Percentiles rank a stretch among this genome's conserved stretches.
Conservation (phyloP, 2,888 invertebrate genomes). For the Ophion obscuratus region DNA sequence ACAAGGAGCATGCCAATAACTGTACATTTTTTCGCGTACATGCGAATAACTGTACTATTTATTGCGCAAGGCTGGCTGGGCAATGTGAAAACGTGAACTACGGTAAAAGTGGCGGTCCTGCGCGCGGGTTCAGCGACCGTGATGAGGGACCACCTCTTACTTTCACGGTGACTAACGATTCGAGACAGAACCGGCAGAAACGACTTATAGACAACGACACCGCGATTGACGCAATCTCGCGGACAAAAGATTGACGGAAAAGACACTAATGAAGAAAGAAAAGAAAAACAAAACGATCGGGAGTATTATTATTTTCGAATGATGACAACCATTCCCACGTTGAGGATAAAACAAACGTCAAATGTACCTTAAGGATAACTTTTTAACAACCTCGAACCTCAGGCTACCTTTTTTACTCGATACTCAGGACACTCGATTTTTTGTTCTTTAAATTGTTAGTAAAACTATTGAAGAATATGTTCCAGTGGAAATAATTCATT, state of each 20-base stretch:
- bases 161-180: slow-evolving; percentile 74
- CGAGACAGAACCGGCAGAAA: slow-evolving; percentile 59
- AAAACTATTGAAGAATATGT: too few relatives aligned
- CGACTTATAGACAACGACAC: slow-evolving; percentile 26
- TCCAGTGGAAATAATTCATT: too few relatives aligned
- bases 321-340: background rate
- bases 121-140: slow-evolving; percentile 76
- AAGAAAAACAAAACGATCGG: background rate
- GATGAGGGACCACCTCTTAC: slow-evolving; percentile 75
- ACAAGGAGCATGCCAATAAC: slow-evolving; percentile 6
- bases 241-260: slow-evolving; percentile 35
- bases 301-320: background rate
- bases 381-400: too few relatives aligned
- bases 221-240: slow-evolving; percentile 31
- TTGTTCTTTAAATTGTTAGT: too few relatives aligned
- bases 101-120: slow-evolving; percentile 72
- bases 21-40: background rate
- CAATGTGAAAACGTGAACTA: slow-evolving; percentile 50
- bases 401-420: too few relatives aligned
- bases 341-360: too few relatives aligned
- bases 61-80: background rate
- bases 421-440: too few relatives aligned
- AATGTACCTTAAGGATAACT: too few relatives aligned
- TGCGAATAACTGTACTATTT: slow-evolving; percentile 8
- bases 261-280: background rate